Conservation (phyloP, 2,797 vertebrate genomes). For the Epinephelus malabaricus region DNA sequence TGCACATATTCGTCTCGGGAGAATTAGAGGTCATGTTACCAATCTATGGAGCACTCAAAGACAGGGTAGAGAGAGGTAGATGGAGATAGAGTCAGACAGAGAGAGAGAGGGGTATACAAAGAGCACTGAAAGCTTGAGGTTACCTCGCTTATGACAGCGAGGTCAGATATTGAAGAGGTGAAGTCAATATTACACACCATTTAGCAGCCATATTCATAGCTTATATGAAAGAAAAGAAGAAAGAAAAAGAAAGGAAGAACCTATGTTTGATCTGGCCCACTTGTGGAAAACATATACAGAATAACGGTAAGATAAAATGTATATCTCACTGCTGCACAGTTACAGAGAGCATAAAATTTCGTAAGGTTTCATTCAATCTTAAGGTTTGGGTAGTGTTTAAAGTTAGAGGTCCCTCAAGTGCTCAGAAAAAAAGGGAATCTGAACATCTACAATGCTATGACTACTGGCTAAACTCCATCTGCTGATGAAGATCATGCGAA, state of each 20-base stretch:
- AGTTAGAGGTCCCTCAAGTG: background rate
- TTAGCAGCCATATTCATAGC: conserved; percentile 60
- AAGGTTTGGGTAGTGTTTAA: background rate
- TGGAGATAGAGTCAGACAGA: conserved; percentile 36
- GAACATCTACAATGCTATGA: background rate
- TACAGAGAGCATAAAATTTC: background rate
- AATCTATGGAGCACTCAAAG: conserved; percentile 75
- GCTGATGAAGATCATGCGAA: background rate
- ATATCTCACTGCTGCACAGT: accelerated
- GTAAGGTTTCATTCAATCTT: background rate
- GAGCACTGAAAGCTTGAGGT: conserved; percentile 70
- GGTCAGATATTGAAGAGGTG: conserved; percentile 74
- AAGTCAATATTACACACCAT: conserved; percentile 80
- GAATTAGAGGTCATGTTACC: conserved; percentile 80
- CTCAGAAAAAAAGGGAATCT: background rate
- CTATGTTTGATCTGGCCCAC: too few relatives aligned
- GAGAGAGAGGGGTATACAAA: conserved; percentile 32
- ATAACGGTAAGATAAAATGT: too few relatives aligned
- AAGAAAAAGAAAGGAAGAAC: background rate
- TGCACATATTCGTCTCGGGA: conserved; percentile 71
- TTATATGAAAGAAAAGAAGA: background rate
- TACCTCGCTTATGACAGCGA: conserved; percentile 68
- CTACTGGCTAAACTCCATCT: background rate
- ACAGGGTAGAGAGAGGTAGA: conserved; percentile 53
- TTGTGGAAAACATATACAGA: too few relatives aligned